Base-by-base conservation (phyloP, 2,888 invertebrate species). In the Boloria selene region DNA sequence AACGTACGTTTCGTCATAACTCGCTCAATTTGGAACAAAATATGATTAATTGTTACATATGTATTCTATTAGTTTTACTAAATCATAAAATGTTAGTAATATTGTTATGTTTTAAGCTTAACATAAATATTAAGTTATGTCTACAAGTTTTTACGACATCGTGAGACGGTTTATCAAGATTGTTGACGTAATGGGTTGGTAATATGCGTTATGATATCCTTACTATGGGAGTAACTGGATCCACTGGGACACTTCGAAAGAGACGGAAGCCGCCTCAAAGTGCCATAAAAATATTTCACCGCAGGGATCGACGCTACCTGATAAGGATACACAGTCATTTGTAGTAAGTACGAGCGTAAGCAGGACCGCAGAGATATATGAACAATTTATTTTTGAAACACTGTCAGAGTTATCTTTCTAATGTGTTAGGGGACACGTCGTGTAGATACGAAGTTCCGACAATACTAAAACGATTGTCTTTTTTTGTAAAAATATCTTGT, bases 301-400 rank as follows among this genome's bases (percentile, higher is more conserved):
- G 81, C 81, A 78, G 82, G 81, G 82, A 81, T 82, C 84, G 79
- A 77, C 73, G 87, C 88, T 90, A 89, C 88, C 87, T 88, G 89
- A 89, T 88, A 90, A 88, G 86, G 86, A 83, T 88, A 89, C 86
- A 86, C 86, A 81, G 84, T 86, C 85, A 83, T 88, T 89, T 86
- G 86, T 88, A 86, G 85, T 82, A 82, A 81, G 81, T 76, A 79
- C 84, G 56, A 22, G 44, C 45, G 79, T 82, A 84, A 80, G 83
- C 83, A 80, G 77, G 74, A 72, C 77, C 74, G 74, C 74, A 75
- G 73, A 77, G 75, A 77, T 76, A 81, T 75, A 59, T 56, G 49
- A 47, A 83, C 80, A 79, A 86, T 87, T 87, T 87, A 87, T 86
- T 84, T 84, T 78, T 80, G 80, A 76, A 76, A 77, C 70, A 79